phyloP scores from a whole-genome alignment of 2,797 vertebrate genomes.

The Cryptoprocta ferox region DNA sequence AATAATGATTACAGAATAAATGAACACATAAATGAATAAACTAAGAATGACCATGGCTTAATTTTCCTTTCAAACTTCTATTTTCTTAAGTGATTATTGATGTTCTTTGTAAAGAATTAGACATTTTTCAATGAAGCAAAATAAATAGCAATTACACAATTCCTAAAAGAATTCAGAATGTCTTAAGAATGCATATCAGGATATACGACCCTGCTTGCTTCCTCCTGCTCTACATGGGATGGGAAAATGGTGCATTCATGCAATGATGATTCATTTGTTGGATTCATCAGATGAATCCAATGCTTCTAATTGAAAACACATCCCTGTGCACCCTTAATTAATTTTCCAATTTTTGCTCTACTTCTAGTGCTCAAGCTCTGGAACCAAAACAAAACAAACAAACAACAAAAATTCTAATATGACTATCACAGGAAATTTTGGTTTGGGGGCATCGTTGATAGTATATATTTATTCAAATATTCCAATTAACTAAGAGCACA shows the following conservation, averaged over 20 bases:
- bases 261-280: background rate
- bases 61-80: constrained; percentile 21
- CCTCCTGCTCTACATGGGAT: background rate
- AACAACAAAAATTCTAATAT: background rate
- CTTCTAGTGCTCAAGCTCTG: background rate
- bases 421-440: background rate
- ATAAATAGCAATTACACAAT: constrained; percentile 1
- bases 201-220: background rate
- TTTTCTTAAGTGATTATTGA: background rate
- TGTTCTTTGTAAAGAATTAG: background rate
- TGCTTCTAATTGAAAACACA: background rate
- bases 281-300: background rate
- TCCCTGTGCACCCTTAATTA: background rate
- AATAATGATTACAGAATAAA: background rate
- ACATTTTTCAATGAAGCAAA: constrained; percentile 7
- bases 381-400: background rate
- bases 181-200: background rate
- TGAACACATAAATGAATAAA: background rate
- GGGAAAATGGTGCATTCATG: fast-evolving
- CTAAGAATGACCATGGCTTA: background rate
- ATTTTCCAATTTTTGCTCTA: background rate
- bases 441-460: background rate
- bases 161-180: background rate
- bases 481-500: background rate
- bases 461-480: background rate